Base-by-base conservation (phyloP, 2,888 invertebrate species). In the Caenorhabditis sulstoni region DNA sequence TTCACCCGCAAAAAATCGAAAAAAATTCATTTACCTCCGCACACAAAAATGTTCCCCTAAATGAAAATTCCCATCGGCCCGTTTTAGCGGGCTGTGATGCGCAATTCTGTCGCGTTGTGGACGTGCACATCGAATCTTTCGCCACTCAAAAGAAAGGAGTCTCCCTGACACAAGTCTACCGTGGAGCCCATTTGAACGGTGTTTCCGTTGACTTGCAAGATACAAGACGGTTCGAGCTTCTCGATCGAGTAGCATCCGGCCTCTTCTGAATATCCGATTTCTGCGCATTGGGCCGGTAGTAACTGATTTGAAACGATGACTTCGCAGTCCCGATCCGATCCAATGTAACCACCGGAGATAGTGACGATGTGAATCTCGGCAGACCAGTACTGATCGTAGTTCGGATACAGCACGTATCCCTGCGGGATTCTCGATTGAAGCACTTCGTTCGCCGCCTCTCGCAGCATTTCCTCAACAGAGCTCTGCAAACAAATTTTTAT, bases 321-420 rank as follows among this genome's bases (percentile, higher is more conserved):
- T 45, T 78, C 84, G 41, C 71, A 78, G 37, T 78, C 78, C 5
- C 61, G 8, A 55, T 71, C 77, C 4, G 74, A 81, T n/a, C 88
- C 88, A 8, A 87, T 67, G 20, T 71, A 80, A 4, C 85, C 87
- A 18, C 87, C 88, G 41, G 75, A 81, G 14, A 88, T 84, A 5
- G 88, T 88, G 8, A 88, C 67, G 23, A 88, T 84, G 70, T 85
- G 84, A 12, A 86, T 79, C 35, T 84, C 84, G 9, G 47, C 58
- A 9, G 86, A 87, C 80, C 87, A 89, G 78, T 89, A 89, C 76
- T 86, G 81, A 8, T 78, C 66, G 41, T 86, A 86, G 52, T 86
- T 86, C n/a, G 74, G 79, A 52, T 80, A 77, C 61, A 79, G 87
- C 3, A 79, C 85, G 68, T 83, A 89, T 12, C 89, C 84, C 23